These are phyloP conservation scores for Phalacrocorax aristotelis DNA, from an alignment of 2,113 vertebrate genomes.

Conservation along the genomic window DNA sequence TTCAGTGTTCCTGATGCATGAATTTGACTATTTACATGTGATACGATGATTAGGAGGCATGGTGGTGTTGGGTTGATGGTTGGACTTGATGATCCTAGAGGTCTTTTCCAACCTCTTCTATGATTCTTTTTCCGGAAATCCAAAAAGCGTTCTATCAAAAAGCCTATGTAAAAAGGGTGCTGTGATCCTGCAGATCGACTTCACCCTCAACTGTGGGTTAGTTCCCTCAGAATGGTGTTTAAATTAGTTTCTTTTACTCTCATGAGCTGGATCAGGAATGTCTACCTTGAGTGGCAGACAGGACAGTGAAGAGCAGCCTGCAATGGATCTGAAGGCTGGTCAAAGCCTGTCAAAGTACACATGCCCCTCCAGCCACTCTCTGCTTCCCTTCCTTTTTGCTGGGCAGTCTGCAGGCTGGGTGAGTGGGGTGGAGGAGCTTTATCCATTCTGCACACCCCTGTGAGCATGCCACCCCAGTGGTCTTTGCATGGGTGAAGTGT, in stretches of 20 bases:
- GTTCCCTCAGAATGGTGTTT: not conserved
- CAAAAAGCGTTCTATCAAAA: not conserved
- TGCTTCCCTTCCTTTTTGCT: not conserved
- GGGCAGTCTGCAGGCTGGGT: not conserved
- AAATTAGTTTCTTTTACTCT: not conserved
- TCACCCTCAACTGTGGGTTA: not conserved
- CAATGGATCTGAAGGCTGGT: not conserved
- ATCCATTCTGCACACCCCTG: fast-evolving
- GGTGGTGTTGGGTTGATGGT: too few relatives aligned
- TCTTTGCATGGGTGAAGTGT: too few relatives aligned
- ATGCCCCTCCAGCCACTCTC: not conserved
- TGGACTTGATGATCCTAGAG: too few relatives aligned
- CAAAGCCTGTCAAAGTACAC: fast-evolving
- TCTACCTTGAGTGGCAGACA: fast-evolving
- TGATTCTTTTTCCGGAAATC: not conserved
- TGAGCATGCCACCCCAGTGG: too few relatives aligned
- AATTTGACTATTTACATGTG: not conserved
- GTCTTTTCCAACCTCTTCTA: too few relatives aligned
- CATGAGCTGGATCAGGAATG: fast-evolving
- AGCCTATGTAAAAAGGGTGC: not conserved
- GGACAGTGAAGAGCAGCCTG: not conserved
- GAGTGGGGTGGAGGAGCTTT: not conserved
- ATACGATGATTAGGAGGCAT: not conserved
- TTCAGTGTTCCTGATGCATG: not conserved
- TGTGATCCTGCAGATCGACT: not conserved